Evolutionary conservation across 2,888 invertebrate species (phyloP).

Genomic region (Dioctria rufipes): DNA sequence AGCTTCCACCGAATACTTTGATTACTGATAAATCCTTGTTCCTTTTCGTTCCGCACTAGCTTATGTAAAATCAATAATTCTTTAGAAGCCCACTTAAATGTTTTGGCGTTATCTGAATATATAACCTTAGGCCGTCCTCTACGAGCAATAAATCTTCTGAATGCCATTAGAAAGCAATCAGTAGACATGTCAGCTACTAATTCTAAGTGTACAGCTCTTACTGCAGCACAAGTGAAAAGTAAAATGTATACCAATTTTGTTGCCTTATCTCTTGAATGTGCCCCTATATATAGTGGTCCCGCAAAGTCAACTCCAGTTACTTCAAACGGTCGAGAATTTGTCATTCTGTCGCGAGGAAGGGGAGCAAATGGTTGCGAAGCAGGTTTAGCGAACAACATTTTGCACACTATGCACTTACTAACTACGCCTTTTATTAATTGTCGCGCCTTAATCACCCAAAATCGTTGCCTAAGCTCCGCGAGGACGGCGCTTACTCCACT

Average conservation of each 20-base stretch:
- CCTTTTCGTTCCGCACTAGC: background rate
- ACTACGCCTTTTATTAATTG: background rate
- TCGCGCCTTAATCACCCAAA: background rate
- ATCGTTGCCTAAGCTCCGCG: background rate
- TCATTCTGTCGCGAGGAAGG: too few relatives aligned
- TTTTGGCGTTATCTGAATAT: constrained; percentile 12
- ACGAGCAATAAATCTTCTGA: background rate
- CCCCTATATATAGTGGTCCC: constrained; percentile 3
- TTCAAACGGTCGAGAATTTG: too few relatives aligned
- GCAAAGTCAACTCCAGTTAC: constrained; percentile 2
- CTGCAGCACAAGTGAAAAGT: background rate
- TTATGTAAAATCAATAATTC: background rate
- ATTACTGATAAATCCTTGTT: constrained; percentile 5
- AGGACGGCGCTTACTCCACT: constrained; percentile 1
- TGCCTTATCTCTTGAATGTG: background rate
- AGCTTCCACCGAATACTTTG: constrained; percentile 5
- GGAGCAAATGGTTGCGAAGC: too few relatives aligned
- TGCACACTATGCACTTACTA: constrained; percentile 8
- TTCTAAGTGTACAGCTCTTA: constrained; percentile 1
- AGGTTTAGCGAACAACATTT: background rate
- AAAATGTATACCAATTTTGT: background rate
- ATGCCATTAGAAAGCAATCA: background rate
- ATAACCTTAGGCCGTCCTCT: background rate
- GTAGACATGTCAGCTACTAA: constrained; percentile 1
- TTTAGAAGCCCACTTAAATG: constrained; percentile 24